Evolutionary conservation across 2,113 vertebrate species (phyloP), one percentile per base, ranked within the genome.

Genomic region (Sclerurus mexicanus): DNA sequence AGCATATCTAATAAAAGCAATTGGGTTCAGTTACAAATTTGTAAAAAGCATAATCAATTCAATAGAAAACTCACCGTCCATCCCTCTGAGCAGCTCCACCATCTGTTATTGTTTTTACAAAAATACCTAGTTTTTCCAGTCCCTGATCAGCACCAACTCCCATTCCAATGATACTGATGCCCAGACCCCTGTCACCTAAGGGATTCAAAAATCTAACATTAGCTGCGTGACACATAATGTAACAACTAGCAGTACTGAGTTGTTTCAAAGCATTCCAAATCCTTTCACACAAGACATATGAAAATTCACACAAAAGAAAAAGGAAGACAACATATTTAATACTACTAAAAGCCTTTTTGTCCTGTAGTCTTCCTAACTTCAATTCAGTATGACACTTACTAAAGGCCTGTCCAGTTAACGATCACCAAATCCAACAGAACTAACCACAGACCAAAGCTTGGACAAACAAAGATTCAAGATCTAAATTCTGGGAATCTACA

Each of bases 131-230:
- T 95, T 99, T 99, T 95, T 99, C 99, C 95, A 99, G 95, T 71
- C 99, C 99, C 93, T 99, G 99, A 95, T 99, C 99, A 53, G 99
- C 99, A 92, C 99, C 99, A 83, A 99, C 99, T 92, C 99, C 99
- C 99, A 99, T 99, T 92, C 99, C 99, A 87, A 99, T 99, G 90
- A 99, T 99, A 94, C 99, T 99, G 97, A 99, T 99, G 63, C 99
- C 99, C 85, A 99, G 97, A 16, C 99, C 99, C 66, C 99, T 98
- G 93, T 99, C 99, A 97, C 98, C 99, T 99, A 75, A 80, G 25
- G 44, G 31, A 92, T 85, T 72, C 1, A 88, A 90, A 91, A 83
- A 76, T 76, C 15, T 28, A 66, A 79, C 8, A 35, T 96, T 50
- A 96, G 76, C 23, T 14, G 5, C 31, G 13, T n/a, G 23, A 76